Evolutionary conservation across 1,140 invertebrate genomes (phyloP).

Genomic region (Euura saliciscinereae): DNA sequence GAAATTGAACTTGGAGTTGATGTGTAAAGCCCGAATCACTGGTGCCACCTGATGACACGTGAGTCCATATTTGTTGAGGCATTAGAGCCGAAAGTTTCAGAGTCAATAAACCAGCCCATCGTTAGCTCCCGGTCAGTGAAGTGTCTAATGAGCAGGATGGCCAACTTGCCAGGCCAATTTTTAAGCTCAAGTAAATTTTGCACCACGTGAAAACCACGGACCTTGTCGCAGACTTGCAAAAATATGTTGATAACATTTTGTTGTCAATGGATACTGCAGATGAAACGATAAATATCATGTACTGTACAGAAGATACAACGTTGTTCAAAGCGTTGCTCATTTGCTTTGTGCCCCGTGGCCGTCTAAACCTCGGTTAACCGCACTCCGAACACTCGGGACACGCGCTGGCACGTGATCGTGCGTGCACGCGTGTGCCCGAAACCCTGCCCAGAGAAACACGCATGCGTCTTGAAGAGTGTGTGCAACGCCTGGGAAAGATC

Average conservation of each 20-base stretch:
- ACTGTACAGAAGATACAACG: slow-evolving; percentile 25
- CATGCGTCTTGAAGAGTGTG: not conserved
- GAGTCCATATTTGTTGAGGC: not conserved
- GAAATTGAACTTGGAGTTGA: not conserved
- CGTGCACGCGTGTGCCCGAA: not conserved
- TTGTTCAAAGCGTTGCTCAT: slow-evolving; percentile 56
- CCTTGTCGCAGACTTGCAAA: too few relatives aligned
- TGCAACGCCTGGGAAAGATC: too few relatives aligned
- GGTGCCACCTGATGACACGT: not conserved
- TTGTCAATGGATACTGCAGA: too few relatives aligned
- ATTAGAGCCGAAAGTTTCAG: slow-evolving; percentile 1
- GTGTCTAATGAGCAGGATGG: not conserved
- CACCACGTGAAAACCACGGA: too few relatives aligned
- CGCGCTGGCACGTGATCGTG: slow-evolving; percentile 53
- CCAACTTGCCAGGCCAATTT: not conserved
- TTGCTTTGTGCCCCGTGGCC: slow-evolving; percentile 42
- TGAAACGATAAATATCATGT: not conserved
- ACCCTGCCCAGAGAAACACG: not conserved
- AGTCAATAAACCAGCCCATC: not conserved
- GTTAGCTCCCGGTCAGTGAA: not conserved
- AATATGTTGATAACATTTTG: too few relatives aligned
- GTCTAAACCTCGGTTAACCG: slow-evolving; percentile 46
- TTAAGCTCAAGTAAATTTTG: not conserved
- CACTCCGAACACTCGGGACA: slow-evolving; percentile 38
- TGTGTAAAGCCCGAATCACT: not conserved